Percentiles rank a stretch among this genome's conserved stretches.
phyloP scores from a whole-genome alignment of 37 sponge, comb jelly and placozoan species.

The Cliona cf. orientalis region DNA sequence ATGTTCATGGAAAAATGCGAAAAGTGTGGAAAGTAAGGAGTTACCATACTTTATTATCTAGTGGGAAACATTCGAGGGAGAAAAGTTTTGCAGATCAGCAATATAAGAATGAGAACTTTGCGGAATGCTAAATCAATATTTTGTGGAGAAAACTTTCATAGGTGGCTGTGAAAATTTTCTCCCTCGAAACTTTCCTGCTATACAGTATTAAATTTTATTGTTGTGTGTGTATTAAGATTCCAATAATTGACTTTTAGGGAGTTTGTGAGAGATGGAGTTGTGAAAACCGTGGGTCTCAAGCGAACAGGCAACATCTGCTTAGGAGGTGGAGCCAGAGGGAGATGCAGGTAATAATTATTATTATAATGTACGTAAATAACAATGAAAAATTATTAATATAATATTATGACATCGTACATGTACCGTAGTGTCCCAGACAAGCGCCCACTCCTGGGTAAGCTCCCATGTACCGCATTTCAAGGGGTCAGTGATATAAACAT shows the following conservation, averaged over 20 bases:
- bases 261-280: slow-evolving; percentile 66
- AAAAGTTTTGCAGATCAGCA: too few species aligned
- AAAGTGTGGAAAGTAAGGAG: slow-evolving; percentile 82
- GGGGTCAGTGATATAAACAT: too few species aligned
- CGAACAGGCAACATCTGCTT: slow-evolving; percentile 80
- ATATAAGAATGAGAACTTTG: not conserved
- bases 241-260: slow-evolving; percentile 62
- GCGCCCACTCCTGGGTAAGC: too few species aligned
- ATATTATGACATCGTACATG: too few species aligned
- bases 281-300: slow-evolving; percentile 86
- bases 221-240: not conserved
- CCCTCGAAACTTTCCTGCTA: not conserved
- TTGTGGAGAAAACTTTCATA: too few species aligned
- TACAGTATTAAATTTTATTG: not conserved
- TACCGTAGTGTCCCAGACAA: too few species aligned
- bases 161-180: not conserved
- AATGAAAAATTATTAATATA: not conserved
- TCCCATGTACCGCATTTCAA: too few species aligned
- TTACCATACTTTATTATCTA: too few species aligned
- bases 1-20: slow-evolving; percentile 94
- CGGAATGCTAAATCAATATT: too few species aligned
- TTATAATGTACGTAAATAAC: not conserved
- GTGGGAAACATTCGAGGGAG: too few species aligned
- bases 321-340: slow-evolving; percentile 79
- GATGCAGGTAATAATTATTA: slow-evolving; percentile 65